Evolutionary conservation across 2,797 vertebrate species (phyloP).

Genomic region (Apodemus agrarius): DNA sequence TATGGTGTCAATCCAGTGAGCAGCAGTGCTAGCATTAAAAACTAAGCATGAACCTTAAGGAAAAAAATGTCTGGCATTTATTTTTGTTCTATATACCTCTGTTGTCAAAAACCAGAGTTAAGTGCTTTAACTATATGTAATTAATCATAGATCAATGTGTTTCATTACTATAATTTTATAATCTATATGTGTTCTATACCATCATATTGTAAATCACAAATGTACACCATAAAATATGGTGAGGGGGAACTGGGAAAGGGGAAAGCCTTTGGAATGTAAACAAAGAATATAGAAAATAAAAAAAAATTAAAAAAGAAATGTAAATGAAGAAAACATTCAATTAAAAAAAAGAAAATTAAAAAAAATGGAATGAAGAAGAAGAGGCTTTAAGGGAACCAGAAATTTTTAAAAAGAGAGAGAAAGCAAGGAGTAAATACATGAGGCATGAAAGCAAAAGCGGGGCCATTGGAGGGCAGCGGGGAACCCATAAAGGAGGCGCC

Average conservation of each 20-base stretch:
- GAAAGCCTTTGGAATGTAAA: no score
- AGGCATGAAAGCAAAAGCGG: background rate
- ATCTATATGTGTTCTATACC: background rate
- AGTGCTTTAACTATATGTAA: background rate
- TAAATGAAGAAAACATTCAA: no score
- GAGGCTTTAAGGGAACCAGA: background rate
- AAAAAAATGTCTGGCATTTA: background rate
- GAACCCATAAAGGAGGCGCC: background rate
- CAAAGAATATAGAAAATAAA: no score
- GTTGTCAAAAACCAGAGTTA: slow-evolving; percentile 10
- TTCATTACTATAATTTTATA: slow-evolving; percentile 2
- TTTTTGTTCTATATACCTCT: background rate
- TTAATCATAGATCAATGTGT: background rate
- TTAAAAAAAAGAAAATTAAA: no score
- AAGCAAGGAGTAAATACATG: background rate
- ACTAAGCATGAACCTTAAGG: slow-evolving; percentile 22
- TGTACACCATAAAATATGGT: background rate
- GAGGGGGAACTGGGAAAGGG: no score
- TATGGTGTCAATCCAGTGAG: slow-evolving; percentile 27
- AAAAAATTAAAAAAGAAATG: no score
- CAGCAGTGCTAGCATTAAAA: slow-evolving; percentile 54
- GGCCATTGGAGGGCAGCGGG: background rate
- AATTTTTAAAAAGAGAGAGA: background rate
- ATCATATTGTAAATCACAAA: background rate
- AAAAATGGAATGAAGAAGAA: background rate